phyloP scores from a whole-genome alignment of 2,113 vertebrate species.

The Perccottus glenii region DNA sequence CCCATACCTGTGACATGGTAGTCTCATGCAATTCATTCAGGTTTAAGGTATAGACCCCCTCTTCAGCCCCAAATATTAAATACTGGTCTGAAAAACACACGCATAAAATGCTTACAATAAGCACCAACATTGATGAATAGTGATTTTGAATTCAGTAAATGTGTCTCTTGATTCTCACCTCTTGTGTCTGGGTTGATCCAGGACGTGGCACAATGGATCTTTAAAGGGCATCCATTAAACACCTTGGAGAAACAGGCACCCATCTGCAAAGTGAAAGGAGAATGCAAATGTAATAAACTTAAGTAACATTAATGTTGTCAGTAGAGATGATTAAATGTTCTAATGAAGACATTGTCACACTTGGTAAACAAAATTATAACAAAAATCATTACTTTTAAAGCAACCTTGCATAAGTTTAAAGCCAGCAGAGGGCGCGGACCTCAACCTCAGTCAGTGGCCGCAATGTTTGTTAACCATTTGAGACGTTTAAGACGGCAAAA shows the following conservation, averaged over 20 bases:
- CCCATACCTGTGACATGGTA: constrained; percentile 94
- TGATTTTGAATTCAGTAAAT: background rate
- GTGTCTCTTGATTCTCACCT: constrained; percentile 76
- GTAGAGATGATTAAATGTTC: too few species aligned
- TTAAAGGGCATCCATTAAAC: constrained; percentile 97
- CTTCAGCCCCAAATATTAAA: constrained; percentile 98
- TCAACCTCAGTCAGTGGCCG: too few species aligned
- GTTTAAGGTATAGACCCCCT: constrained; percentile 98
- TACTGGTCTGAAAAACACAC: constrained; percentile 89
- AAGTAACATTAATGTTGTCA: too few species aligned
- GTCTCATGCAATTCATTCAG: constrained; percentile 98
- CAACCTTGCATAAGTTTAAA: too few species aligned
- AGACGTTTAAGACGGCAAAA: too few species aligned
- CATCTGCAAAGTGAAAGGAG: constrained; percentile 83
- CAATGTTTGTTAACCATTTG: too few species aligned
- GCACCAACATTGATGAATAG: background rate
- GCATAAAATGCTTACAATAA: background rate
- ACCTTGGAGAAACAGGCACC: constrained; percentile 99
- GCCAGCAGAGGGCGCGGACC: too few species aligned
- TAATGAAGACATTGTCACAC: too few species aligned
- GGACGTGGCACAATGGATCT: constrained; percentile 97
- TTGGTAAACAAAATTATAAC: too few species aligned
- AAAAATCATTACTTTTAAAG: too few species aligned
- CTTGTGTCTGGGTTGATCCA: constrained; percentile 99
- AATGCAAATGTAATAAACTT: background rate